Percentiles rank a stretch among this genome's conserved stretches.
phyloP scores from a whole-genome alignment of 2,113 vertebrate genomes.

The Trematocara nigrifrons region DNA sequence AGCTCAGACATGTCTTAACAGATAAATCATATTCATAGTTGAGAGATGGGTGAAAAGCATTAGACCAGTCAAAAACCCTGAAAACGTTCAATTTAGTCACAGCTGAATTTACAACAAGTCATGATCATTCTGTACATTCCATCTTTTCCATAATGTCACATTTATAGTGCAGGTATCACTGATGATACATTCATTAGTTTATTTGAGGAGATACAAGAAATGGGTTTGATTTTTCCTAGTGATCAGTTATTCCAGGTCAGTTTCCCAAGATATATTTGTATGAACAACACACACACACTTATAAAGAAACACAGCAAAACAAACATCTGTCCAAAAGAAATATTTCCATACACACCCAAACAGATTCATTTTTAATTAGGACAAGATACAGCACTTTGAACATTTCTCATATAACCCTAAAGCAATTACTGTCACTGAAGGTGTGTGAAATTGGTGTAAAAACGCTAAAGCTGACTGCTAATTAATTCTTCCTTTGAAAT shows the following conservation, averaged over 20 bases:
- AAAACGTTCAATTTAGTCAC: not conserved
- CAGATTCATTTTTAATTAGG: slow-evolving; percentile 34
- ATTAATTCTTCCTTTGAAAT: slow-evolving; percentile 65
- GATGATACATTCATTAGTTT: not conserved
- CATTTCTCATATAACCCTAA: slow-evolving; percentile 41
- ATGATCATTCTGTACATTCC: not conserved
- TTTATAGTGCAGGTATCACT: not conserved
- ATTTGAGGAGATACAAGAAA: not conserved
- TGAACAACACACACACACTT: not conserved
- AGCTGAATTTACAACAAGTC: not conserved
- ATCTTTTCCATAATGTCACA: not conserved
- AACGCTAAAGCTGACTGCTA: slow-evolving; percentile 49
- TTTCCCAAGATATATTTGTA: not conserved
- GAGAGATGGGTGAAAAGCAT: too few relatives aligned
- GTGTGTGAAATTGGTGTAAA: slow-evolving; percentile 66
- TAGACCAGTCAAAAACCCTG: not conserved
- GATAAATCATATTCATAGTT: too few relatives aligned
- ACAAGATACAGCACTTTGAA: slow-evolving; percentile 43
- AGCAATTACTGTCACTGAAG: slow-evolving; percentile 61
- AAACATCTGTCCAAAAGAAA: not conserved
- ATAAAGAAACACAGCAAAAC: not conserved
- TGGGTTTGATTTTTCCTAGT: not conserved
- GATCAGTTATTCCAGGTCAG: not conserved
- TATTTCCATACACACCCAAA: not conserved
- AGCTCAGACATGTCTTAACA: too few relatives aligned